phyloP scores from a whole-genome alignment of 1,140 invertebrate species.

The Odontomachus brunneus region DNA sequence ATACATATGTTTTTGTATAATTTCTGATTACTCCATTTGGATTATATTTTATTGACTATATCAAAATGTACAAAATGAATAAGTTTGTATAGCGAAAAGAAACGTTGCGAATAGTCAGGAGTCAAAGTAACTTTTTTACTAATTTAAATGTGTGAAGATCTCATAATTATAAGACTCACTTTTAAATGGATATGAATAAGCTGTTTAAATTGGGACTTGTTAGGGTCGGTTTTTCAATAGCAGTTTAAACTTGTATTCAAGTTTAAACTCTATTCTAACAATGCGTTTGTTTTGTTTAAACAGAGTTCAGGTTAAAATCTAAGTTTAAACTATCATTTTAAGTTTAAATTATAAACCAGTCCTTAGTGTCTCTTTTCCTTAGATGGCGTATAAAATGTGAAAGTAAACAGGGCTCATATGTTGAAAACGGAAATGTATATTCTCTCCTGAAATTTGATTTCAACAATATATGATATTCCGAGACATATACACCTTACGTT shows the following conservation, averaged over 20 bases:
- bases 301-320: too few relatives aligned
- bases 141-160: not conserved
- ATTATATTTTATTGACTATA: slow-evolving; percentile 14
- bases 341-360: too few relatives aligned
- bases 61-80: not conserved
- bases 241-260: too few relatives aligned
- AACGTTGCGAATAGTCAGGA: not conserved
- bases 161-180: not conserved
- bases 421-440: not conserved
- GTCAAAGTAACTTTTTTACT: not conserved
- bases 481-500: too few relatives aligned
- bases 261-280: too few relatives aligned
- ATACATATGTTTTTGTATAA: not conserved
- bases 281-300: too few relatives aligned
- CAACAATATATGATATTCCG: not conserved
- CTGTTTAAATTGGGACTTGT: slow-evolving; percentile 13
- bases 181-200: not conserved
- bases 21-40: not conserved
- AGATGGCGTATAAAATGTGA: too few relatives aligned
- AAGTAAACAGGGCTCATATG: not conserved
- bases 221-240: too few relatives aligned
- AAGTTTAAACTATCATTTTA: too few relatives aligned
- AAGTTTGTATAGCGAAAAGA: not conserved
- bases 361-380: too few relatives aligned
- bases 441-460: not conserved